These are phyloP conservation scores for Scelioninae gen. 1 DNA, from an alignment of 2,888 invertebrate species.

Conservation along the genomic window DNA sequence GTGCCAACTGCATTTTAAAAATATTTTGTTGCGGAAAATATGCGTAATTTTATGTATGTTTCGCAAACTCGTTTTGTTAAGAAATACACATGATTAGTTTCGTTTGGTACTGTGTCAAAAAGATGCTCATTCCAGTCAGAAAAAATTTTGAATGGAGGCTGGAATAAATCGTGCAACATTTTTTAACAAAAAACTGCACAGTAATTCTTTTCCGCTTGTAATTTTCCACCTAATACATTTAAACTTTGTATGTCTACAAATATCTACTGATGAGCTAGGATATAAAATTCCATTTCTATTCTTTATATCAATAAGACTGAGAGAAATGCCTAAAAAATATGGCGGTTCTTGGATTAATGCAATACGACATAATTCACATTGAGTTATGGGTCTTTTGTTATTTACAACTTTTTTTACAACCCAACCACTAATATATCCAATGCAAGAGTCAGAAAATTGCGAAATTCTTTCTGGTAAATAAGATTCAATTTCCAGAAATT, in stretches of 20 bases:
- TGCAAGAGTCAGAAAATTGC: too few species aligned
- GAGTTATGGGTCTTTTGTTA: slow-evolving; percentile 17
- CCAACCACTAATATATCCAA: slow-evolving; percentile 20
- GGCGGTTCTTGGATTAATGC: slow-evolving; percentile 40
- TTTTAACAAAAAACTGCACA: slow-evolving; percentile 49
- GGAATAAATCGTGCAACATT: slow-evolving; percentile 42
- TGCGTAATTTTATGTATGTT: neutral
- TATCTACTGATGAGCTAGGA: slow-evolving; percentile 56
- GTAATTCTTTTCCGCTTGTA: slow-evolving; percentile 43
- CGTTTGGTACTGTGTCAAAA: slow-evolving; percentile 34
- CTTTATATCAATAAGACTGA: slow-evolving; percentile 30
- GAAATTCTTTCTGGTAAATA: too few species aligned
- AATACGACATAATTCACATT: slow-evolving; percentile 44
- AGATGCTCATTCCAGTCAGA: slow-evolving; percentile 46
- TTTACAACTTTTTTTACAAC: slow-evolving; percentile 53
- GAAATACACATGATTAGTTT: slow-evolving; percentile 36
- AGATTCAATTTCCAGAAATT: too few species aligned
- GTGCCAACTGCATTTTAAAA: neutral
- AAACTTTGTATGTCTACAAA: slow-evolving; percentile 34
- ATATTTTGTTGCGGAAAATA: neutral
- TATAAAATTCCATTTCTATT: slow-evolving; percentile 44
- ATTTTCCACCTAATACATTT: neutral
- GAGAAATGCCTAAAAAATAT: slow-evolving; percentile 1
- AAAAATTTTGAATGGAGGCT: slow-evolving; percentile 51
- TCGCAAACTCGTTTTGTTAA: slow-evolving; percentile 41